A percentile compares a stretch with the other conserved stretches of the same genome.
These are phyloP conservation scores for Stylophora pistillata DNA, from an alignment of 64 coral and sea anemone genomes.

Conservation along the genomic window DNA sequence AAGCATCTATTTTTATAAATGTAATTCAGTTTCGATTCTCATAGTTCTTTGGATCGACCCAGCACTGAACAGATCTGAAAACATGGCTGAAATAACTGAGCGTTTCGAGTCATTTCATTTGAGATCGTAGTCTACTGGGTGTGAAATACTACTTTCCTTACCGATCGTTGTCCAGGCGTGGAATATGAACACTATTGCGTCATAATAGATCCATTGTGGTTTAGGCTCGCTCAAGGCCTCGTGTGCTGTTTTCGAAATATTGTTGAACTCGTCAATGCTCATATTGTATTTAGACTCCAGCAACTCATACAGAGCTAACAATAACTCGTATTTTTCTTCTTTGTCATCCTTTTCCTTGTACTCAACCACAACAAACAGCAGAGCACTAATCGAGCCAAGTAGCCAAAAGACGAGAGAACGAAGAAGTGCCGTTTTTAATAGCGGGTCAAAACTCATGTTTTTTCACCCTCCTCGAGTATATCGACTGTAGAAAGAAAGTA, in stretches of 20 bases:
- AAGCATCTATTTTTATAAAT: too few relatives aligned
- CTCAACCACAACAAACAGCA: constrained; percentile 44
- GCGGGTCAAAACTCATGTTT: neutral
- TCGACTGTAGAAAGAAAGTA: too few relatives aligned
- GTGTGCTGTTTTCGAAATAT: constrained; percentile 20
- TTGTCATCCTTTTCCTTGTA: constrained; percentile 32
- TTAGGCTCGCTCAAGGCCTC: constrained; percentile 21
- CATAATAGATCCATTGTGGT: constrained; percentile 24
- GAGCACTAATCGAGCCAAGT: neutral
- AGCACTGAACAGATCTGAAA: too few relatives aligned
- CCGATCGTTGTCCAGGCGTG: constrained; percentile 62
- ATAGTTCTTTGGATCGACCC: too few relatives aligned
- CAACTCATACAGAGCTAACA: constrained; percentile 31
- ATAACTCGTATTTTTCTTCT: constrained; percentile 11
- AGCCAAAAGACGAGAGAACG: constrained; percentile 1
- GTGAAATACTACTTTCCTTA: neutral
- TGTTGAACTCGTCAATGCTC: constrained; percentile 47
- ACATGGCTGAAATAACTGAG: too few relatives aligned
- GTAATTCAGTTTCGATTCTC: too few relatives aligned
- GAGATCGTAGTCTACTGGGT: too few relatives aligned
- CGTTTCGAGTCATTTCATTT: too few relatives aligned
- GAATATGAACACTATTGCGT: constrained; percentile 7
- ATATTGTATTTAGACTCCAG: constrained; percentile 70
- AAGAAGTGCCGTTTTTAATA: constrained; percentile 34
- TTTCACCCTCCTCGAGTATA: too few relatives aligned